These are phyloP conservation scores for Chaunax sp. DNA, from an alignment of 2,797 vertebrate genomes.

Conservation along the genomic window DNA sequence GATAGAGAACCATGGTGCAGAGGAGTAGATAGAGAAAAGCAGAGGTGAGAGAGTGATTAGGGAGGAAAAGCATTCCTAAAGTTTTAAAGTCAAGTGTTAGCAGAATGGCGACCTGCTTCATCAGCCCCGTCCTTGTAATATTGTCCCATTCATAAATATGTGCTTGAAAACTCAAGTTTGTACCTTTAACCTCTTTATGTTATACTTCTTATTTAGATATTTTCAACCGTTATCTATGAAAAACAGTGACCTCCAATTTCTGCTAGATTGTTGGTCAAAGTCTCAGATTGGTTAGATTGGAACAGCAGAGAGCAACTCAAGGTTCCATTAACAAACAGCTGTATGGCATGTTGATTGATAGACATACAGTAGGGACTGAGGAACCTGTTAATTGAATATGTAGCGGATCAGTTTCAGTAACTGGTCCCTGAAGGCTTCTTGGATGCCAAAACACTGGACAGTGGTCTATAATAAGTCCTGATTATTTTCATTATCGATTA, in stretches of 20 bases:
- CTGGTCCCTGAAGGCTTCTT: no score
- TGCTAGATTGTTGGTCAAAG: background rate
- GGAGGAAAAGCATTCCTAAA: slow-evolving; percentile 49
- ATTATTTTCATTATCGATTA: no score
- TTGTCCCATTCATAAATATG: slow-evolving; percentile 2
- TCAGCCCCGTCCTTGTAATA: slow-evolving; percentile 20
- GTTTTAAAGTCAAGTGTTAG: slow-evolving; percentile 61
- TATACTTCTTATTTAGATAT: background rate
- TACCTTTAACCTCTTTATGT: background rate
- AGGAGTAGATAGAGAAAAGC: slow-evolving; percentile 24
- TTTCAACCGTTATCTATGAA: background rate
- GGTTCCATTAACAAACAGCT: no score
- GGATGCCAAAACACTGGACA: no score
- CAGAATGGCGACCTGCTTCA: slow-evolving; percentile 47
- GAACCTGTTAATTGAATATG: no score
- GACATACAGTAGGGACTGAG: no score
- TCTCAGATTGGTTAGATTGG: background rate
- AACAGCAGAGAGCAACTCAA: background rate
- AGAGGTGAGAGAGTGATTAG: slow-evolving; percentile 55
- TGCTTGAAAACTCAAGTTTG: background rate
- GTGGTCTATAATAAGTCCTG: no score
- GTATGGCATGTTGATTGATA: no score
- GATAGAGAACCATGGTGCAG: slow-evolving; percentile 5
- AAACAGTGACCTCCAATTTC: background rate
- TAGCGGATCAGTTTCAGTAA: no score